Base-by-base conservation (phyloP, 2,113 vertebrate genomes). In the Callaeas wilsoni region DNA sequence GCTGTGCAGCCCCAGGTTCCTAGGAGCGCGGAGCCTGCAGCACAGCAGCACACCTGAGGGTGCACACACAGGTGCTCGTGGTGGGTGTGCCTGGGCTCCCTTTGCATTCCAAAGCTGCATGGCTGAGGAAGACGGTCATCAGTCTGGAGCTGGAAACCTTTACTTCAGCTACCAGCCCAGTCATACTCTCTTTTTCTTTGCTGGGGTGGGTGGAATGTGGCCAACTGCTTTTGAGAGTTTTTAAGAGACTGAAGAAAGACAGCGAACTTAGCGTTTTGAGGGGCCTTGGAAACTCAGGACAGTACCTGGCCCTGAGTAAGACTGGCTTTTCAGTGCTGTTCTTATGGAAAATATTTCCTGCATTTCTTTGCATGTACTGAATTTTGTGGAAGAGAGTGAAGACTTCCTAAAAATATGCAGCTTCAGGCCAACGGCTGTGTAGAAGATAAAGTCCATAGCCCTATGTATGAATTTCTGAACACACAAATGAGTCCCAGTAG, bases 401-500 rank as follows among this genome's bases (percentile, higher is more conserved):
- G 25, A 19, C 7, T 13, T 81, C 37, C 27, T 74, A 33, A 87
- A 90, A 87, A 60, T 4, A 6, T 39, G 10, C 10, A 33, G 13
- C 37, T 53, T 90, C n/a, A 32, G 60, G 27, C 19, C 19, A 53
- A 27, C 4, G 11, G 3, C 32, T 79, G 2, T 15, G 16, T 41
- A 22, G n/a, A 75, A 70, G 21, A 42, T 44, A 16, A 73, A 70
- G 7, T 42, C 16, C 15, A 27, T 15, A 5, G 11, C 17, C 25
- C 15, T 53, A 4, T 4, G 1, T 47, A 32, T 41, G 37, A 37
- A 49, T 69, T 42, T 70, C 29, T 27, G 18, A 49, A 53, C 46
- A 56, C 3, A n/a, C 0, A 67, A 41, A 71, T 57, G 6, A 7
- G 15, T 41, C 5, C 6, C 37, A 29, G 29, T 5, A 53, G 4